Conservation (phyloP, 2,888 invertebrate genomes). For the Sussaba pulchella region DNA sequence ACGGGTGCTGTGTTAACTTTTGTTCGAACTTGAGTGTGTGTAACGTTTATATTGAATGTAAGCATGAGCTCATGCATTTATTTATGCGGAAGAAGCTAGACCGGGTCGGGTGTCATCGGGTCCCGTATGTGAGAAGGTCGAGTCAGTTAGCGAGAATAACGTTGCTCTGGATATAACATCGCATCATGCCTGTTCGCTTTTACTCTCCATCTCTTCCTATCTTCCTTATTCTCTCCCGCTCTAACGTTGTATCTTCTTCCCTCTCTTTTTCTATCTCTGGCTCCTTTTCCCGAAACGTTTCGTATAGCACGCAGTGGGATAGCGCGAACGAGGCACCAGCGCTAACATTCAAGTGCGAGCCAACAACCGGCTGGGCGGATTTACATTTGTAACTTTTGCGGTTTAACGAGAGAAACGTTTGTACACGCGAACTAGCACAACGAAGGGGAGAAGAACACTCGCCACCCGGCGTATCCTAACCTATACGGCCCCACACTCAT, state of each 20-base stretch:
- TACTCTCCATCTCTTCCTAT: too few species aligned
- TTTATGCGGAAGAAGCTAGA: constrained; percentile 69
- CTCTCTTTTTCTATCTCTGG: background rate
- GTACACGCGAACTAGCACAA: constrained; percentile 67
- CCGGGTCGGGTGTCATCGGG: constrained; percentile 44
- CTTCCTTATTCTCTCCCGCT: too few species aligned
- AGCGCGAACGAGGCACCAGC: constrained; percentile 6
- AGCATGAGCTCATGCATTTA: constrained; percentile 70
- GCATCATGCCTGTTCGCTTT: too few species aligned
- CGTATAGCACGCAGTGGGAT: constrained; percentile 5
- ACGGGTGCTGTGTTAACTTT: constrained; percentile 16
- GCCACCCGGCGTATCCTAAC: constrained; percentile 27
- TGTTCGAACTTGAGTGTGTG: background rate
- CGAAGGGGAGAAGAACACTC: constrained; percentile 32
- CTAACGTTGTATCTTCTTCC: too few species aligned
- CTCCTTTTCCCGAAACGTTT: background rate
- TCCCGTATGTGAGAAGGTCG: constrained; percentile 45
- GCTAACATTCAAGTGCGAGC: constrained; percentile 23
- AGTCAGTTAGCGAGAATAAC: constrained; percentile 66
- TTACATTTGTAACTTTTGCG: constrained; percentile 82
- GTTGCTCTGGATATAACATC: constrained; percentile 12
- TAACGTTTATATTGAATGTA: constrained; percentile 29
- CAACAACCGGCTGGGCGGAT: constrained; percentile 69
- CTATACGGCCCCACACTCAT: background rate
- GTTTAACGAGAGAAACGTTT: constrained; percentile 76